Evolutionary conservation across 2,797 vertebrate genomes (phyloP), one percentile per base, ranked within the genome.

Genomic region (Liasis olivaceus): DNA sequence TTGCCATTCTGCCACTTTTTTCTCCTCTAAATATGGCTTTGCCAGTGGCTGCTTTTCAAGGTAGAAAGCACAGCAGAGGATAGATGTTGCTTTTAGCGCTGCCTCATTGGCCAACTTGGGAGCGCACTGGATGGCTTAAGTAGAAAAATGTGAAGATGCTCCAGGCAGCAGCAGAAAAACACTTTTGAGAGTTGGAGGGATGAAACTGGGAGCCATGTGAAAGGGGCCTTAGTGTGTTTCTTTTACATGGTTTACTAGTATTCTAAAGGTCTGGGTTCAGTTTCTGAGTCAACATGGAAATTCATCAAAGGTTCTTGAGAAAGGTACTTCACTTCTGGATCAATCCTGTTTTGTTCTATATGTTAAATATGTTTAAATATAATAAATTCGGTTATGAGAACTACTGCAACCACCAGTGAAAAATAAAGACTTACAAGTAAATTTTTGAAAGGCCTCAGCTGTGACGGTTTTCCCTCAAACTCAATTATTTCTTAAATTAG

Each of bases 201-300:
- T 92, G 58, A 60, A n/a, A 6, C 62, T 64, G 72, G 72, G 36
- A 89, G 72, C 93, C 87, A 24, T 85, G 87, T 92, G 42, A 13
- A 94, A 85, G 94, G 85, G 91, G 94, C 89, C 36, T 81, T 24
- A 92, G 91, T 42, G 9, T 58, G 90, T 94, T 93, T 92, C 92
- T 85, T 91, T 93, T 92, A 85, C 15, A 22, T 56, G 92, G 87
- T 94, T 42, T 93, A 94, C 26, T 94, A 42, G 42, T 87, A 94
- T 89, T 89, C 92, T 88, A 92, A 89, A 89, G 36, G n/a, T 66
- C 17, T 96, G 92, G n/a, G 56, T 88, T 95, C 86, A 85, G 5
- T 86, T 96, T 87, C 94, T 94, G 58, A 59, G n/a, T 63, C 51
- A n/a, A 64, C 66, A 17, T 51, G 15, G 85, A n/a, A 20, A 69